Conservation (phyloP, 2,888 invertebrate species). For the Ceriagrion tenellum region DNA sequence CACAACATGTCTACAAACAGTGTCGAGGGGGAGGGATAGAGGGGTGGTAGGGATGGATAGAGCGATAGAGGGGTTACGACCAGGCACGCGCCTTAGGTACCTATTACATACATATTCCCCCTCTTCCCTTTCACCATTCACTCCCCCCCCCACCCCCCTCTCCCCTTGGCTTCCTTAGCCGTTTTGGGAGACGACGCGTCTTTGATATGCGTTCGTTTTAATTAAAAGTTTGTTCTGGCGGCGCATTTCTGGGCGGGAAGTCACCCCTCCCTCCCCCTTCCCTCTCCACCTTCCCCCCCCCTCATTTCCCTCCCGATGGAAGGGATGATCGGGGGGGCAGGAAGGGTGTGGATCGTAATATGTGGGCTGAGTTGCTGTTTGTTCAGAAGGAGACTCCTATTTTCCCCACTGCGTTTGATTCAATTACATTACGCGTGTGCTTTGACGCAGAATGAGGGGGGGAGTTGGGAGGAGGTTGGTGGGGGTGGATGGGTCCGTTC, state of each 20-base stretch:
- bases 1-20: too few species aligned
- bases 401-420: constrained; percentile 53
- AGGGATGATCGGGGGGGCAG: neutral
- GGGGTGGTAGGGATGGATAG: too few species aligned
- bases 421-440: constrained; percentile 66
- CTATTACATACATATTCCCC: too few species aligned
- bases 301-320: neutral
- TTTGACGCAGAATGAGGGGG: constrained; percentile 52
- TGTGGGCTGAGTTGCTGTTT: constrained; percentile 62
- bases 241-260: neutral
- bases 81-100: too few species aligned
- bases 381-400: constrained; percentile 55
- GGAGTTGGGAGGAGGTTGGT: neutral
- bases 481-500: neutral
- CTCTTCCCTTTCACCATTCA: too few species aligned
- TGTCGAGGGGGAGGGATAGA: too few species aligned
- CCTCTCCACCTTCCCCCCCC: neutral
- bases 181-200: constrained; percentile 45
- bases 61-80: too few species aligned
- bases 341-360: constrained; percentile 3
- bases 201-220: constrained; percentile 66
- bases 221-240: constrained; percentile 65
- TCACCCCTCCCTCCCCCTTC: too few species aligned
- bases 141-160: neutral
- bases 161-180: neutral